Base-by-base conservation (phyloP, 2,113 vertebrate genomes). In the Neogobius melanostomus region DNA sequence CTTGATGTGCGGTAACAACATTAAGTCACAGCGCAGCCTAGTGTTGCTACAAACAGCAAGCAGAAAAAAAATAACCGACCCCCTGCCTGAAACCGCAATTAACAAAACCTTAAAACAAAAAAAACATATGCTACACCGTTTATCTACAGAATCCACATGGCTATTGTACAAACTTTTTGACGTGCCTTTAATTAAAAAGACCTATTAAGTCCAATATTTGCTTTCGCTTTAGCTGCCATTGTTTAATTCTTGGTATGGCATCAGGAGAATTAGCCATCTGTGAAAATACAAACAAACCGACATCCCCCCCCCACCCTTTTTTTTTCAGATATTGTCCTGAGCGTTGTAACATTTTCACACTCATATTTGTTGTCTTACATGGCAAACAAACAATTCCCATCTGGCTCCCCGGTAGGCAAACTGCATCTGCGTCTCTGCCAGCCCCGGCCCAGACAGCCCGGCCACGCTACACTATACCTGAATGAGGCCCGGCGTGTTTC, bases 341-440 rank as follows among this genome's bases (percentile, higher is more conserved):
- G 17, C 56, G n/a, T 73, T 71, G 42, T 56, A 56, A 63, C 64
- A 70, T 75, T 63, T 43, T 64, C 21, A 81, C 17, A 43, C 45
- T 43, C 10, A 68, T 50, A 53, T 81, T 62, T 82, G 48, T 84
- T 73, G 49, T 85, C 61, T 74, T 67, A 64, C 69, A 45, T 77
- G 47, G 59, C 77, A 81, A 81, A 81, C 52, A 74, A 74, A 21
- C 42, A 73, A 63, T 44, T 69, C 63, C 68, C 61, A 67, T 74
- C 74, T 74, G 75, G 45, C 70, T 80, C 49, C 66, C 60, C 64
- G 70, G 64, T 61, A 69, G 74, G 70, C 71, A 71, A 85, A 77
- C 79, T 76, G 73, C 71, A 68, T 62, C 78, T 82, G 74, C 52
- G 17, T 64, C 6, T 77, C 66, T 76, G 64, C 85, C 76, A 80